Conservation (phyloP, 2,113 vertebrate species). For the Myotis brandtii region DNA sequence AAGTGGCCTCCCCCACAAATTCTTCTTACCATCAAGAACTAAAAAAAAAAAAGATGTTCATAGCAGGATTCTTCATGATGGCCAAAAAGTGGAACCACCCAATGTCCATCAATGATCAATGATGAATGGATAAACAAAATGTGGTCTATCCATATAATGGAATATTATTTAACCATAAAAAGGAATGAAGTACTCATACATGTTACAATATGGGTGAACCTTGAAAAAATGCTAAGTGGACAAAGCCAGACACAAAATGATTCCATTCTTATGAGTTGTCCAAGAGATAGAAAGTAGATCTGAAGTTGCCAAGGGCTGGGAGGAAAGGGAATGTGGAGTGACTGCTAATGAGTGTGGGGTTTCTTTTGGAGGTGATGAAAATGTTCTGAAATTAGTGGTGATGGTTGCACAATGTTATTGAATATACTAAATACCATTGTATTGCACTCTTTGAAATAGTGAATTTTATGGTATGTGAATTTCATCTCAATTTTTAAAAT, state of each 20-base stretch:
- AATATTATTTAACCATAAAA: neutral
- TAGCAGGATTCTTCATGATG: neutral
- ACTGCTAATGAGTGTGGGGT: neutral
- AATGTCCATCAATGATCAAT: neutral
- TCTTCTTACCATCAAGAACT: neutral
- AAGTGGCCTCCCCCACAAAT: neutral
- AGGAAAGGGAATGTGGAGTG: neutral
- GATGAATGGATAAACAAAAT: neutral
- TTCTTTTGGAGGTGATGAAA: neutral
- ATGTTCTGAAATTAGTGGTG: neutral
- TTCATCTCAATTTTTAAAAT: neutral
- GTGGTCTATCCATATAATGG: neutral
- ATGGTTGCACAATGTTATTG: neutral
- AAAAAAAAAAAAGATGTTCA: neutral
- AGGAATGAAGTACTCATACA: neutral
- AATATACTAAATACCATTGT: neutral
- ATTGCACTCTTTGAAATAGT: neutral
- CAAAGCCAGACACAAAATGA: neutral
- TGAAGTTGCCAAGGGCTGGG: neutral
- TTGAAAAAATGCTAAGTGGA: neutral
- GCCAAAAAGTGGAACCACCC: neutral
- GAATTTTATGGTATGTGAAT: neutral
- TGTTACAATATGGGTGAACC: neutral
- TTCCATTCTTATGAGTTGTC: neutral
- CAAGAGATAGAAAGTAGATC: neutral